Base-by-base conservation (phyloP, 2,113 vertebrate species). In the Periophthalmodon schlosseri region DNA sequence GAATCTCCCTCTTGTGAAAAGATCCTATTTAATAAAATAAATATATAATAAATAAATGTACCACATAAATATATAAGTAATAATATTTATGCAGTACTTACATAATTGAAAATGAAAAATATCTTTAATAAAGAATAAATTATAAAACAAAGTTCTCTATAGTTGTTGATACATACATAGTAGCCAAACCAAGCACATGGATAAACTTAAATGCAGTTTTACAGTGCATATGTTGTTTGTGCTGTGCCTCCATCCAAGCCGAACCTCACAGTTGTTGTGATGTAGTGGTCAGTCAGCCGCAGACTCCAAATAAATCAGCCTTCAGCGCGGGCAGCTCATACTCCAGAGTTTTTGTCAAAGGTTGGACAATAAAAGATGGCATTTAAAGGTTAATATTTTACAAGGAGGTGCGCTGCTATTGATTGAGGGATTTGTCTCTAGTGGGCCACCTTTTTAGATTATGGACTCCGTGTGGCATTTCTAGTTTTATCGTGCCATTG, bases 341-440 rank as follows among this genome's bases (percentile, higher is more conserved):
- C 61, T 39, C 60, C 63, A 13, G 63, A 39, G 63, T 11, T 65
- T 65, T 44, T 44, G 34, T 65, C 63, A 65, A 65, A 56, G 74
- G 64, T 52, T 69, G 46, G 44, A 66, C 23, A 4, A 13, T 24
- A 78, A 57, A 66, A 61, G n/a, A 64, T 86, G 77, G 56, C 83
- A 85, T 89, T 90, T 87, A 86, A 90, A 92, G 86, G 86, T 85
- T 88, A 88, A 84, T 80, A 86, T 78, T 84, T 74, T 44, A 67
- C 64, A 3, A 63, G 67, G 69, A 74, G 60, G 61, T 76, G 54
- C 76, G 23, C 50, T 47, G 47, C 54, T 83, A 88, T 84, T 79
- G 87, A 87, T 88, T 67, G 61, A 58, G 71, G 14, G 28, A 10
- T 58, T 50, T 10, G 33, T 75, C 81, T 64, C 15, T 72, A 57